These are phyloP conservation scores for Physella acuta DNA, from an alignment of 1,140 invertebrate genomes.

Conservation along the genomic window DNA sequence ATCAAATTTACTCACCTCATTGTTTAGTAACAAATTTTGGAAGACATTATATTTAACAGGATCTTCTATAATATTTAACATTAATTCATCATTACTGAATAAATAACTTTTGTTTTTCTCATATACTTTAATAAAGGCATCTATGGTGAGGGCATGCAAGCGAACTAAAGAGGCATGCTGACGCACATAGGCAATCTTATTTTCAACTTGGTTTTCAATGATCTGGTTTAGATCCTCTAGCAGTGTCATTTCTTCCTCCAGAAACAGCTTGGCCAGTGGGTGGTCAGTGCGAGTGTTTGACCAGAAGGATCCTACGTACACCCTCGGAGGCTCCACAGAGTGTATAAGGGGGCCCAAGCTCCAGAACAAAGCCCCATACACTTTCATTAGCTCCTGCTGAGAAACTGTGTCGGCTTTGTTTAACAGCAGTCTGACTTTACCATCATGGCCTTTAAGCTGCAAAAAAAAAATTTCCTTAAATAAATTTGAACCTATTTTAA, in stretches of 20 bases:
- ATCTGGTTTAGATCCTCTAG: conserved; percentile 81
- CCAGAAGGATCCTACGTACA: conserved; percentile 89
- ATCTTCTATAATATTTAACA: conserved; percentile 75
- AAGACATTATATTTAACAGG: conserved; percentile 77
- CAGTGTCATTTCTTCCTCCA: conserved; percentile 80
- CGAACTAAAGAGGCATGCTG: conserved; percentile 91
- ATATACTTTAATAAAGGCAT: conserved; percentile 90
- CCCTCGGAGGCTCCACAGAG: conserved; percentile 85
- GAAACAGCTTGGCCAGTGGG: conserved; percentile 40
- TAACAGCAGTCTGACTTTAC: conserved; percentile 81
- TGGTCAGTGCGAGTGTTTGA: conserved; percentile 67
- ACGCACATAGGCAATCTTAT: conserved; percentile 88
- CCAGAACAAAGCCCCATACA: conserved; percentile 92
- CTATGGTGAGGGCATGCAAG: conserved; percentile 96
- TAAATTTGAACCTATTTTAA: no score
- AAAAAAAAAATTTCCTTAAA: not conserved
- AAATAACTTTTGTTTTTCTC: conserved; percentile 89
- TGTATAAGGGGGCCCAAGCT: conserved; percentile 93
- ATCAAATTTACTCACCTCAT: conserved; percentile 2
- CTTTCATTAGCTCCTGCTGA: conserved; percentile 87
- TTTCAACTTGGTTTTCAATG: conserved; percentile 85
- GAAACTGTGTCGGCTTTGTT: conserved; percentile 94
- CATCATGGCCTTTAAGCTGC: conserved; percentile 88
- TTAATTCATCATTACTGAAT: conserved; percentile 78
- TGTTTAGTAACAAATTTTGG: not conserved